Conservation (phyloP, 2,113 vertebrate genomes). For the human (Homo sapiens) region DNA sequence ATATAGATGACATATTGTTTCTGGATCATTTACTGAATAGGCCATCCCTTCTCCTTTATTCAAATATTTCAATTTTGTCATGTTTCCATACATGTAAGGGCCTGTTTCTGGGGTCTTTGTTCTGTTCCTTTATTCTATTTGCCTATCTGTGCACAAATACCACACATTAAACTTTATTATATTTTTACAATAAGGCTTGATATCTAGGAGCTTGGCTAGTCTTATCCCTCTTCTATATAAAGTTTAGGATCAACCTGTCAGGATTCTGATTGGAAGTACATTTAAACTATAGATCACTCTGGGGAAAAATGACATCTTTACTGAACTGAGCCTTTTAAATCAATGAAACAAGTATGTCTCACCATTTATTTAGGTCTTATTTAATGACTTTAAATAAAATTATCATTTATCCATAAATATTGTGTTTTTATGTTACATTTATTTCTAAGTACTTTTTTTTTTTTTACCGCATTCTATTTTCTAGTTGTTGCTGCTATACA, state of each 20-base stretch:
- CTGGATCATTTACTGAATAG: background rate
- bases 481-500: background rate
- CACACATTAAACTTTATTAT: background rate
- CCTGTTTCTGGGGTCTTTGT: background rate
- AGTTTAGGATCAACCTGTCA: background rate
- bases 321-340: conserved; percentile 5
- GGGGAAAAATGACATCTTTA: background rate
- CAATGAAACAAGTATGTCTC: background rate
- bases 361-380: background rate
- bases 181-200: background rate
- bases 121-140: background rate
- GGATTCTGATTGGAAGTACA: background rate
- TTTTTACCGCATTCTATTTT: background rate
- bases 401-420: background rate
- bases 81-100: background rate
- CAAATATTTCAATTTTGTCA: background rate
- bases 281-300: background rate
- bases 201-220: background rate
- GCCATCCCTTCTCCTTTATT: background rate
- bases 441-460: background rate
- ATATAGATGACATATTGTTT: background rate
- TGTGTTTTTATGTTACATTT: background rate
- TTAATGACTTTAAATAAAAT: background rate
- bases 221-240: background rate
- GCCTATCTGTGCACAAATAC: background rate